Evolutionary conservation across 2,888 invertebrate species (phyloP), one percentile per base, ranked within the genome.

Genomic region (Leptinotarsa peninsularis): DNA sequence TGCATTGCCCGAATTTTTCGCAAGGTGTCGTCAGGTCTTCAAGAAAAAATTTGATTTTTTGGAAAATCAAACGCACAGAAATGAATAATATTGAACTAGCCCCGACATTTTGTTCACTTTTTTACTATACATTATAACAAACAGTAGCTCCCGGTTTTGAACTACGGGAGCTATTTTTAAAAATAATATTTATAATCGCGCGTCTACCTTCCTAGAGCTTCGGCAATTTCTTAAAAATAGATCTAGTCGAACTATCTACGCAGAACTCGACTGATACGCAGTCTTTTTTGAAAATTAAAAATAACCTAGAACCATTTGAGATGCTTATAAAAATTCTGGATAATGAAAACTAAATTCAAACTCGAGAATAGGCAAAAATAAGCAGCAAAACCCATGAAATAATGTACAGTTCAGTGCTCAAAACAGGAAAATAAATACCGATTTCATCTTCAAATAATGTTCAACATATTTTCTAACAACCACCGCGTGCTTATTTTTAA

Each of bases 141-240:
- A 60, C 23, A 21, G 43, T 68, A 21, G 27, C 14, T 58, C 33
- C 43, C 71, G 67, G 56, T 75, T 71, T 68, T 71, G 66, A 52
- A 71, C 67, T 75, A 71, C 52, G 43, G 66, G 67, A 67, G 74
- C 71, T 75, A 75, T 75, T 75, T 75, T 75, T 75, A 71, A 75
- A 71, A 75, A 71, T 52, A 63, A 75, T 71, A 71, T 75, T 67
- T 23, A 67, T 56, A 70, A 52, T 23, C 54, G 71, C 69, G 56
- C 21, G 50, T 1, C 66, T 50, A 74, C 54, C 74, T 66, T 56
- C 54, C 54, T 18, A 56, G 56, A 63, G 73, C 70, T 71, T 74
- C 71, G 71, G 74, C 67, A 74, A 58, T 67, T 50, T 50, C 63
- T 70, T 67, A 67, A 71, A 74, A 75, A 75, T 71, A 75, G 74